Percentiles rank a stretch among this genome's conserved stretches.
Evolutionary conservation across 2,888 invertebrate species (phyloP).

Genomic region (Eulithis prunata): DNA sequence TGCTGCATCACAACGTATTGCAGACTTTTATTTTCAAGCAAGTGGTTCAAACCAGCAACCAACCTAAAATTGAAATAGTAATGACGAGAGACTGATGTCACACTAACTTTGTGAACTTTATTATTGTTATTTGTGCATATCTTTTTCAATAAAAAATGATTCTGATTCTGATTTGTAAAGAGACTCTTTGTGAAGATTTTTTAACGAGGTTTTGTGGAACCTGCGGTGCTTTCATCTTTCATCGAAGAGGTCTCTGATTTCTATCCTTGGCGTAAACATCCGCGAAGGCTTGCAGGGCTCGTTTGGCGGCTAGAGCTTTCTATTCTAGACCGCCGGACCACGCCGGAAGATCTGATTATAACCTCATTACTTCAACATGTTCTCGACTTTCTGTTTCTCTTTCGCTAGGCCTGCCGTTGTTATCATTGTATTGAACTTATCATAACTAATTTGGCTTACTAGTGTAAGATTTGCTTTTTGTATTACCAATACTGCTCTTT

Average conservation of each 20-base stretch:
- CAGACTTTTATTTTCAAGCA: background rate
- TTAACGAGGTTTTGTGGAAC: background rate
- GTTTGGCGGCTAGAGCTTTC: slow-evolving; percentile 66
- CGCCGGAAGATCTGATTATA: slow-evolving; percentile 73
- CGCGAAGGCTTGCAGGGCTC: slow-evolving; percentile 61
- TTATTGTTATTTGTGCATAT: too few species aligned
- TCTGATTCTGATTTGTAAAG: too few species aligned
- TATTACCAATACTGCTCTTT: too few species aligned
- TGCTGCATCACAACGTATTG: slow-evolving; percentile 1
- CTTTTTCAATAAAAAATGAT: too few species aligned
- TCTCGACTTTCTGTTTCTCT: slow-evolving; percentile 60
- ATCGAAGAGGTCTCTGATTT: slow-evolving; percentile 54
- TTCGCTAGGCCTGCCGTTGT: slow-evolving; percentile 31
- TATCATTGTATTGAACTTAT: background rate
- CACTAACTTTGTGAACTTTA: too few species aligned
- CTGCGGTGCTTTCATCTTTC: background rate
- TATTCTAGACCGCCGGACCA: slow-evolving; percentile 60
- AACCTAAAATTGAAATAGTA: background rate
- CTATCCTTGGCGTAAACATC: slow-evolving; percentile 68
- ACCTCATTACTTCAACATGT: slow-evolving; percentile 64
- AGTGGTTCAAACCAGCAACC: background rate
- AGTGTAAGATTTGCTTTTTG: too few species aligned
- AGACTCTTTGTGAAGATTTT: too few species aligned
- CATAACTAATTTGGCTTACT: too few species aligned
- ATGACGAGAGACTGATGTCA: too few species aligned